Conservation (phyloP, 2,113 vertebrate species). For the Notarius lentiginosus region DNA sequence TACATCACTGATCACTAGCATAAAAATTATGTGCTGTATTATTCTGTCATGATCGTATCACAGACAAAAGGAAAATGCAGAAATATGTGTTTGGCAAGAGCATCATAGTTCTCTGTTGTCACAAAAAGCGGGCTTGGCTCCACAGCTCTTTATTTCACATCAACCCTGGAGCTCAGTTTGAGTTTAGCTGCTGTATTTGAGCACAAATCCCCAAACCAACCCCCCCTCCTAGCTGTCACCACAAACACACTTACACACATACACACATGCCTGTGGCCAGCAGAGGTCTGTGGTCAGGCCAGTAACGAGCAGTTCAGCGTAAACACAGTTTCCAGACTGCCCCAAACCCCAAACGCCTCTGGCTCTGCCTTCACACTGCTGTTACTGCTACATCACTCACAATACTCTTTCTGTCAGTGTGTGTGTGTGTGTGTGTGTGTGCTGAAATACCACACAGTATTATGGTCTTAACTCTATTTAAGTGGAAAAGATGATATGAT, state of each 20-base stretch:
- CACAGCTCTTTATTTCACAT: slow-evolving; percentile 33
- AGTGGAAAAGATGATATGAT: slow-evolving; percentile 44
- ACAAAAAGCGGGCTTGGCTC: slow-evolving; percentile 9
- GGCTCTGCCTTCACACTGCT: slow-evolving; percentile 40
- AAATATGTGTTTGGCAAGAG: not conserved
- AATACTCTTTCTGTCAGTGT: slow-evolving; percentile 40
- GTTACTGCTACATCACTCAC: slow-evolving; percentile 48
- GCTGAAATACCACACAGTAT: slow-evolving; percentile 17
- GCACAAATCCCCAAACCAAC: slow-evolving; percentile 28
- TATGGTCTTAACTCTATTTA: slow-evolving; percentile 30
- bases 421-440: slow-evolving; percentile 25
- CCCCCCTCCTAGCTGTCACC: slow-evolving; percentile 32
- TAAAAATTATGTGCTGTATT: not conserved
- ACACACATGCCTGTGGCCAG: slow-evolving; percentile 73
- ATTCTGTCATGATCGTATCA: not conserved
- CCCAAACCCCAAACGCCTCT: slow-evolving; percentile 59
- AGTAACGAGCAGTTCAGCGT: slow-evolving; percentile 70
- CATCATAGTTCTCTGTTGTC: not conserved
- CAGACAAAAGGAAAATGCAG: slow-evolving; percentile 14
- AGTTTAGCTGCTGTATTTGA: slow-evolving; percentile 46
- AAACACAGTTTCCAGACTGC: slow-evolving; percentile 72
- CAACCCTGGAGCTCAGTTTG: slow-evolving; percentile 39
- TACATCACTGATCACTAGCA: not conserved
- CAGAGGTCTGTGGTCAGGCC: slow-evolving; percentile 72
- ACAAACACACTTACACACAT: slow-evolving; percentile 58